Percentiles rank a stretch among this genome's conserved stretches.
Conservation (phyloP, 2,888 invertebrate genomes). For the Caenorhabditis drosophilae region DNA sequence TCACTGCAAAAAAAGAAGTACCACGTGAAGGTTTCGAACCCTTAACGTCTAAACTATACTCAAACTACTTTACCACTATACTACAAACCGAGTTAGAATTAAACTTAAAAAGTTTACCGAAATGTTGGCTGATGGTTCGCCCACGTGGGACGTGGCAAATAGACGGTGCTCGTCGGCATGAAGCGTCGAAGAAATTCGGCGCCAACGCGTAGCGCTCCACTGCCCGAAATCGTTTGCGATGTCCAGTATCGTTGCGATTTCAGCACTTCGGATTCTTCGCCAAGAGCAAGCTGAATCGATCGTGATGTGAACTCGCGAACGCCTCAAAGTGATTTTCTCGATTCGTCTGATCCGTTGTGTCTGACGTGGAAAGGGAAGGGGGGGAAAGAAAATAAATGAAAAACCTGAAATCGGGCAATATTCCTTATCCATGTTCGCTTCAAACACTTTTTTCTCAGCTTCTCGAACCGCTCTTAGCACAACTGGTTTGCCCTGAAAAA, state of each 20-base stretch:
- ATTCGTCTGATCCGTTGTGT: too few species aligned
- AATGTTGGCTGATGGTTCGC: constrained; percentile 94
- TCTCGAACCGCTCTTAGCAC: constrained; percentile 91
- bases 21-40: too few species aligned
- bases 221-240: constrained; percentile 92
- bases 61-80: not conserved
- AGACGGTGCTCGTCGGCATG: constrained; percentile 79
- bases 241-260: constrained; percentile 70
- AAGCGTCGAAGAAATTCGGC: constrained; percentile 82
- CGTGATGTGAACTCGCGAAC: constrained; percentile 84
- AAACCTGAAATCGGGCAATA: constrained; percentile 88
- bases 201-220: constrained; percentile 90
- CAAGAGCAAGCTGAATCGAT: constrained; percentile 86
- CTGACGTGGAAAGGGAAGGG: too few species aligned
- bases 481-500: constrained; percentile 85
- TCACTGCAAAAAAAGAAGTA: not conserved
- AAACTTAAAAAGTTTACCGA: constrained; percentile 86
- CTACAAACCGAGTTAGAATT: too few species aligned
- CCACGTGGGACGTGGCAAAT: constrained; percentile 92
- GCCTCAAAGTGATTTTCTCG: too few species aligned
- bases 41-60: not conserved
- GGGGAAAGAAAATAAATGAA: too few species aligned
- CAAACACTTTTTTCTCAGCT: constrained; percentile 81
- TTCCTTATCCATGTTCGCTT: constrained; percentile 84
- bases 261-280: constrained; percentile 77